These are phyloP conservation scores for Pimpla rufipes DNA, from an alignment of 2,888 invertebrate species.

Conservation along the genomic window DNA sequence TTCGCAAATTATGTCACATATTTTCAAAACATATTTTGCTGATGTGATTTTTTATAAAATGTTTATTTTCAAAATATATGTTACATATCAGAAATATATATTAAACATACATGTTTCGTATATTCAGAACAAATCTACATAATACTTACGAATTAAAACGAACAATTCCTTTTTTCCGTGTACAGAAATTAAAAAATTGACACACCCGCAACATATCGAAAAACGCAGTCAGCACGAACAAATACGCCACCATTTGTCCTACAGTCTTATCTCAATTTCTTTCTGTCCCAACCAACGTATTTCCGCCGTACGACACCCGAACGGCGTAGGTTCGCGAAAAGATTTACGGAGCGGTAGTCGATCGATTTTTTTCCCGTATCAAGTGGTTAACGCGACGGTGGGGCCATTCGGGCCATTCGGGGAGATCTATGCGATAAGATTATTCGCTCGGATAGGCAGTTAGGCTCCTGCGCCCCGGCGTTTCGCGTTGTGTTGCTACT, in stretches of 20 bases:
- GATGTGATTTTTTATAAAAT: too few species aligned
- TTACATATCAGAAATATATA: too few species aligned
- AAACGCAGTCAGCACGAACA: not conserved
- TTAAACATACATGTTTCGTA: too few species aligned
- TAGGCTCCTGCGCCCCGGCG: not conserved
- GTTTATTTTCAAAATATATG: too few species aligned
- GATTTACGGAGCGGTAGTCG: slow-evolving; percentile 30
- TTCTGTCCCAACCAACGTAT: not conserved
- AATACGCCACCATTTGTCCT: not conserved
- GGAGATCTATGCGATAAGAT: slow-evolving; percentile 54
- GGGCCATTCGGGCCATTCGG: slow-evolving; percentile 12
- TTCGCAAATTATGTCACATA: too few species aligned
- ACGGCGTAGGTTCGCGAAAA: too few species aligned
- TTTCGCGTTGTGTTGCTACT: slow-evolving; percentile 39
- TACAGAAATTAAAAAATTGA: too few species aligned
- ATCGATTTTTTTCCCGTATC: slow-evolving; percentile 47
- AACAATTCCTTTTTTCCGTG: too few species aligned
- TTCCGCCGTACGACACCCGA: not conserved
- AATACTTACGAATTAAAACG: too few species aligned
- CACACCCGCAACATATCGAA: too few species aligned
- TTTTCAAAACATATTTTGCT: too few species aligned
- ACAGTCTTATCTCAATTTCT: slow-evolving; percentile 2
- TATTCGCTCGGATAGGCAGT: slow-evolving; percentile 54
- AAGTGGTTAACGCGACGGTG: slow-evolving; percentile 44
- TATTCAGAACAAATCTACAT: too few species aligned